Conservation (phyloP, 2,113 vertebrate genomes). For the Garra rufa region DNA sequence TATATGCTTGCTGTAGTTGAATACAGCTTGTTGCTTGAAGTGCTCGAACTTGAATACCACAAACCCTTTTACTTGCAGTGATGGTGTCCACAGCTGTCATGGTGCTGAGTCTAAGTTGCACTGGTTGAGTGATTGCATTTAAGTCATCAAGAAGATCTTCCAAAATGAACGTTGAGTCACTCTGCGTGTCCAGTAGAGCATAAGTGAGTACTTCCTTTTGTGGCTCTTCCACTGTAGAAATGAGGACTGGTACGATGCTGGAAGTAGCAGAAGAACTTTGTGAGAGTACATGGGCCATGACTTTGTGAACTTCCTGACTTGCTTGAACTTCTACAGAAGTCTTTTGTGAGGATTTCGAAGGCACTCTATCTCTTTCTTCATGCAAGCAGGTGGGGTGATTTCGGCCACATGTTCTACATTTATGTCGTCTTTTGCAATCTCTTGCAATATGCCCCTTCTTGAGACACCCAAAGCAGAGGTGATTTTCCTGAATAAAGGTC, state of each 20-base stretch:
- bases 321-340: not conserved
- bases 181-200: not conserved
- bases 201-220: not conserved
- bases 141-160: not conserved
- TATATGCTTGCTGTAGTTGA: not conserved
- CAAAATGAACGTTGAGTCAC: not conserved
- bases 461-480: not conserved
- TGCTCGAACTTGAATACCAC: not conserved
- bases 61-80: not conserved
- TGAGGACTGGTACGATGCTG: not conserved
- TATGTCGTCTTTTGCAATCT: slow-evolving; percentile 5
- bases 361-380: not conserved
- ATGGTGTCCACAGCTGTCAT: not conserved
- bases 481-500: not conserved
- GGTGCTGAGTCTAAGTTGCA: not conserved
- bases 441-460: not conserved
- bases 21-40: not conserved
- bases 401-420: not conserved
- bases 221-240: not conserved
- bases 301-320: not conserved
- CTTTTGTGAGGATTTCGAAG: not conserved
- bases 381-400: slow-evolving; percentile 32
- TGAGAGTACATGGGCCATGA: not conserved
- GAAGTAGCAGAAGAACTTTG: not conserved
- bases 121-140: not conserved